A percentile compares a stretch with the other conserved stretches of the same genome.
Conservation (phyloP, 2,888 invertebrate species). For the Tipula helvola region DNA sequence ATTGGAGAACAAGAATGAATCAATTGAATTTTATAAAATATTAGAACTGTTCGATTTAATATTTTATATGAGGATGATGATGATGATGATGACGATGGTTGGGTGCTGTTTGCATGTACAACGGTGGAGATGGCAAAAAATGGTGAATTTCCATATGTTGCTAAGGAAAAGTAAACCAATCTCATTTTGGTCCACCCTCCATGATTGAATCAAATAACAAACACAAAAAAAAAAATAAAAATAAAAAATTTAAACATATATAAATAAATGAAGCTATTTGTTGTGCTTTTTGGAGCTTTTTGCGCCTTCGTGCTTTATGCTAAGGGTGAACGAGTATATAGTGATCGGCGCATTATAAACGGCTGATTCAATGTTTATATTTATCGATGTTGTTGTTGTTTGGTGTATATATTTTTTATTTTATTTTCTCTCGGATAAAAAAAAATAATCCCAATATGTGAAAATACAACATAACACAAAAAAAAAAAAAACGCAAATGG, state of each 20-base stretch:
- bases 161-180: not conserved
- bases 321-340: not conserved
- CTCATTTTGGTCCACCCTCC: not conserved
- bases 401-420: not conserved
- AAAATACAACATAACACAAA: not conserved
- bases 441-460: not conserved
- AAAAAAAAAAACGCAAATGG: not conserved
- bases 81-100: not conserved
- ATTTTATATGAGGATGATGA: not conserved
- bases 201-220: not conserved
- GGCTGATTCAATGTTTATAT: not conserved
- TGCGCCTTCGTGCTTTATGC: not conserved
- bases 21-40: not conserved
- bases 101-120: not conserved
- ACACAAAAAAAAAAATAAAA: not conserved
- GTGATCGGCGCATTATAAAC: conserved; percentile 7
- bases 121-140: not conserved
- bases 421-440: not conserved
- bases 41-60: not conserved
- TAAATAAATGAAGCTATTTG: not conserved
- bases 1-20: conserved; percentile 4
- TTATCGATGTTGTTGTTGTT: not conserved
- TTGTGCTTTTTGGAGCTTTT: not conserved
- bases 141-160: not conserved
- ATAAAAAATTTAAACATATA: not conserved